These are phyloP conservation scores for Phalangium opilio DNA, from an alignment of 2,888 invertebrate genomes.

Conservation along the genomic window DNA sequence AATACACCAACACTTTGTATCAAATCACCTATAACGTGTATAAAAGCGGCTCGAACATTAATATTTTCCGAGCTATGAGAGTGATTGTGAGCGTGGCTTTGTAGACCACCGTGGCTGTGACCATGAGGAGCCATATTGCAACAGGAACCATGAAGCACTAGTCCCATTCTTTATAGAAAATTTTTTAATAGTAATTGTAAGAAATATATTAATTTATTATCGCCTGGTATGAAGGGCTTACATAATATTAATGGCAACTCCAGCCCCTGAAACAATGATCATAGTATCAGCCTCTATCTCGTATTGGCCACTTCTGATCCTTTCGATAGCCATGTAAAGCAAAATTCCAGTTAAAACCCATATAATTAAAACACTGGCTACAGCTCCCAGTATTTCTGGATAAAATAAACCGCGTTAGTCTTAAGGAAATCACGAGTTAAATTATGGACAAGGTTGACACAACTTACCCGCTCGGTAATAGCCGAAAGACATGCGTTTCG, in stretches of 20 bases:
- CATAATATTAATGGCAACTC: constrained; percentile 50
- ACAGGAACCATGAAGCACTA: constrained; percentile 29
- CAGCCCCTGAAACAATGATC: constrained; percentile 55
- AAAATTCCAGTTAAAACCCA: constrained; percentile 58
- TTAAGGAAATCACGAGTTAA: no score
- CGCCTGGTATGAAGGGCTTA: no score
- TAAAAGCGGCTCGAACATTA: constrained; percentile 86
- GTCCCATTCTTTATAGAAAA: constrained; percentile 30
- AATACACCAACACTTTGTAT: constrained; percentile 87
- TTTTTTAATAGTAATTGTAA: no score
- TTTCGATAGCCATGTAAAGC: constrained; percentile 34
- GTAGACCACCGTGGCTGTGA: constrained; percentile 1
- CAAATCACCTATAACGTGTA: constrained; percentile 92
- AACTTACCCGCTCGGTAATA: constrained; percentile 69
- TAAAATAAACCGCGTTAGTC: no score
- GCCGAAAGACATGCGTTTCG: constrained; percentile 72
- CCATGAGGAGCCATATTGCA: constrained; percentile 14
- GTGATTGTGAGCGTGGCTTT: constrained; percentile 13
- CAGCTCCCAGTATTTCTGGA: constrained; percentile 52
- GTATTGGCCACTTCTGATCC: constrained; percentile 37
- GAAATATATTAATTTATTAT: no score
- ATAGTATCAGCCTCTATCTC: constrained; percentile 54
- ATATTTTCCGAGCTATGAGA: constrained; percentile 41
- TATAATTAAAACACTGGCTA: constrained; percentile 50
- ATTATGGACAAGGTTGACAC: no score